Percentiles rank a stretch among this genome's conserved stretches.
phyloP scores from a whole-genome alignment of 2,888 invertebrate genomes.

The Bursaphelenchus okinawaensis region DNA sequence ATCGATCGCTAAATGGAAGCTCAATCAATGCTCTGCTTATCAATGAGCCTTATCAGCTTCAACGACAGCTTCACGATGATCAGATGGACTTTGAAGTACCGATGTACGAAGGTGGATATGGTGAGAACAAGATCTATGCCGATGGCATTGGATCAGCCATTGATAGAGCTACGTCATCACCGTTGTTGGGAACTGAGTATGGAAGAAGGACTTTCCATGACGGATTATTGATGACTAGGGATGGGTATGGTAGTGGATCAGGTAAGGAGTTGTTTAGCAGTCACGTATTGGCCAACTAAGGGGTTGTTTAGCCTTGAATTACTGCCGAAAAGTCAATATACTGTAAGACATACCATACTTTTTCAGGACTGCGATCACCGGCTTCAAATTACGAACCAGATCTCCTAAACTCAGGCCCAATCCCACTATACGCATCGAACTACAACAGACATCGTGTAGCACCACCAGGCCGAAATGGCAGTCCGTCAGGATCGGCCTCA shows the following conservation, averaged over 20 bases:
- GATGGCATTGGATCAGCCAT: background rate
- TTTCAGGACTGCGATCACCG: background rate
- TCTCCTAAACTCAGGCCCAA: conserved; percentile 1
- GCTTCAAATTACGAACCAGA: conserved; percentile 6
- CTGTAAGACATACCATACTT: no score
- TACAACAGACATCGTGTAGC: conserved; percentile 9
- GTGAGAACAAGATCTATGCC: conserved; percentile 3
- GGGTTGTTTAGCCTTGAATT: background rate
- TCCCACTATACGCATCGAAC: conserved; percentile 5
- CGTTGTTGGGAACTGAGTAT: background rate
- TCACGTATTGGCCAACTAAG: no score
- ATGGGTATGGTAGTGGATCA: background rate
- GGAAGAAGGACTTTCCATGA: background rate
- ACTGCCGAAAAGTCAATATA: no score
- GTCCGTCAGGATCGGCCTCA: background rate
- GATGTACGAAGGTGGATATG: background rate
- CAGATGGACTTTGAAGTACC: background rate
- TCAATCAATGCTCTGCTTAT: conserved; percentile 14
- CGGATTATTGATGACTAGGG: background rate
- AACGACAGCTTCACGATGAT: background rate
- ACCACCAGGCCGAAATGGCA: background rate
- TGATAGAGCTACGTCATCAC: background rate
- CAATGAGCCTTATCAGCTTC: conserved; percentile 6
- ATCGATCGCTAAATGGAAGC: conserved; percentile 2
- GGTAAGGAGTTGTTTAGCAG: background rate